Base-by-base conservation (phyloP, 2,797 vertebrate species). In the Moxostoma hubbsi region DNA sequence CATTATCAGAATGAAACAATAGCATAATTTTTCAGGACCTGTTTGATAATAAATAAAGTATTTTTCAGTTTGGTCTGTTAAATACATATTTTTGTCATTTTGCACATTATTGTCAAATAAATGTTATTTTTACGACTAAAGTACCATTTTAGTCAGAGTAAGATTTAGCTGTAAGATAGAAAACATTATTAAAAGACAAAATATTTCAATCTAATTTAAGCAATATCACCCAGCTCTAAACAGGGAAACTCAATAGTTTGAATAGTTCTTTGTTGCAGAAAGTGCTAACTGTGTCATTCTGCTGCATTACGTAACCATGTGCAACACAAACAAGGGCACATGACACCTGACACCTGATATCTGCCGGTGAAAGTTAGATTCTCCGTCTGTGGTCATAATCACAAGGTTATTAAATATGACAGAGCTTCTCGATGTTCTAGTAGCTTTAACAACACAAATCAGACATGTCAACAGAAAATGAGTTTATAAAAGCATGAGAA, bases 401-500 rank as follows among this genome's bases (percentile, higher is more conserved):
- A 46, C 45, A 1, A 47, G 49, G 5, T n/a, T 50, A 58, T 8
- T 5, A 76, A 54, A 10, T 5, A 15, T 45, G 7, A 18, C 59
- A 64, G 24, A 73, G 54, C 46, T 16, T 51, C 57, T 11, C 70
- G 4, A 18, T 69, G 64, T 74, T 51, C n/a, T 81, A 45, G 24
- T 50, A 50, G 59, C 43, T 77, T 46, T 50, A 49, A 15, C 36
- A 54, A 24, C 47, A 79, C 68, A 74, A 51, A 77, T 16, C 15
- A 58, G 71, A 81, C 16, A 63, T 16, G 36, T 80, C 18, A 75
- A 63, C 63, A 66, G 62, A 51, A 61, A 15, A 64, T 51, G n/a
- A 64, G 88, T 81, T 83, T 79, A 69, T 49, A 81, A 85, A 77
- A 88, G 76, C 80, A 89, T 92, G 89, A 76, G 85, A 76, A 81